These are phyloP conservation scores for Macaca nemestrina DNA, from an alignment of 2,113 vertebrate genomes.

Conservation along the genomic window DNA sequence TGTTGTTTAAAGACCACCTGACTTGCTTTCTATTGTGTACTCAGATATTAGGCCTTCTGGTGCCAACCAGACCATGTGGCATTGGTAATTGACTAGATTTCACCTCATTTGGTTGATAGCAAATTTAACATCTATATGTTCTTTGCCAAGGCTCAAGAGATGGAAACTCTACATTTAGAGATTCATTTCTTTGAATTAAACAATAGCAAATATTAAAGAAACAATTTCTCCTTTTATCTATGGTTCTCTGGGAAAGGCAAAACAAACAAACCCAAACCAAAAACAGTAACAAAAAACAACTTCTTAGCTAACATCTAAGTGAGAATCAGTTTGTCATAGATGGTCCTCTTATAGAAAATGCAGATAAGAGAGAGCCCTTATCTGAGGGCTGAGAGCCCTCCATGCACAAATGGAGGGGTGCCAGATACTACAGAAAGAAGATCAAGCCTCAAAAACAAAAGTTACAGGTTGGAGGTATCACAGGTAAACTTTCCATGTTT, in stretches of 20 bases:
- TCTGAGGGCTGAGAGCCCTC: neutral
- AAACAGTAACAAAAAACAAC: neutral
- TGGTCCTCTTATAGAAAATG: neutral
- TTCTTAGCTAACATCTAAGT: neutral
- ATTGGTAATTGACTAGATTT: conserved; percentile 25
- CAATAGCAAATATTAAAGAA: neutral
- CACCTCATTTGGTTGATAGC: neutral
- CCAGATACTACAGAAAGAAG: neutral
- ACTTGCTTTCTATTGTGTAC: neutral
- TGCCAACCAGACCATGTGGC: neutral
- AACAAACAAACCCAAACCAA: neutral
- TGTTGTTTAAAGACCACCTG: neutral
- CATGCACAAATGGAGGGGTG: neutral
- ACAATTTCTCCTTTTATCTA: neutral
- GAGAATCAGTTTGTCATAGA: neutral
- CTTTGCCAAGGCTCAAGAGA: neutral
- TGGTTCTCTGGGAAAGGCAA: neutral
- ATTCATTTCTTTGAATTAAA: conserved; percentile 15
- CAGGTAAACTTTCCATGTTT: neutral
- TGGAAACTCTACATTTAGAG: neutral
- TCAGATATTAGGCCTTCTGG: neutral
- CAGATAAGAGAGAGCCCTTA: neutral
- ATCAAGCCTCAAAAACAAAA: neutral
- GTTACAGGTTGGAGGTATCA: neutral
- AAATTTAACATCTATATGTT: neutral